Percentiles rank a stretch among this genome's conserved stretches.
These are phyloP conservation scores for Spisula subtruncata DNA, from an alignment of 2,888 invertebrate genomes.

Conservation along the genomic window DNA sequence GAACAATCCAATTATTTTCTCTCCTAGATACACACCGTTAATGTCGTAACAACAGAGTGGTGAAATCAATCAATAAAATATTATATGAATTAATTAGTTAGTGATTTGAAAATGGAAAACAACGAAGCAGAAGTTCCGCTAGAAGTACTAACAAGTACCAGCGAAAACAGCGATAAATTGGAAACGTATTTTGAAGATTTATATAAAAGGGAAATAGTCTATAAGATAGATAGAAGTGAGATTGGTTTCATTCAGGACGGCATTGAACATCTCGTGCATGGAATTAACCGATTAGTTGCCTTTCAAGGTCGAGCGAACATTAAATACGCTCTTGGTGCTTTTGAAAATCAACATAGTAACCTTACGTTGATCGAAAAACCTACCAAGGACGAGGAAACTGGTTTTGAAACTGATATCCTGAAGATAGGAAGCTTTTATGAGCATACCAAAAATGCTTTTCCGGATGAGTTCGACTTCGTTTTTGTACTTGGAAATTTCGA, in stretches of 20 bases:
- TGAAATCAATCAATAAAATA: no score
- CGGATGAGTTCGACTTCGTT: neutral
- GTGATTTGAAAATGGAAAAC: neutral
- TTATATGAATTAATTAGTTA: no score
- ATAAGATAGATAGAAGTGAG: neutral
- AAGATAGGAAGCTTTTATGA: constrained; percentile 2
- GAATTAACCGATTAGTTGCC: neutral
- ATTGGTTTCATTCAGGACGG: constrained; percentile 13
- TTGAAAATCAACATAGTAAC: neutral
- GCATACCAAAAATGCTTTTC: neutral
- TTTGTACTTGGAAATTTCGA: neutral
- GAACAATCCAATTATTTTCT: no score
- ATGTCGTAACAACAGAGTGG: no score
- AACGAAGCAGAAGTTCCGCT: neutral
- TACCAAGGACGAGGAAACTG: neutral
- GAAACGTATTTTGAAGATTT: neutral
- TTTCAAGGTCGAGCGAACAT: neutral
- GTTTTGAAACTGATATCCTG: constrained; percentile 12
- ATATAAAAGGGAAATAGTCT: neutral
- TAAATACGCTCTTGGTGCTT: neutral
- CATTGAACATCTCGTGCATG: neutral
- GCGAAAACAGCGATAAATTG: neutral
- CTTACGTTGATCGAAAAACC: neutral
- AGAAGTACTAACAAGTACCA: neutral
- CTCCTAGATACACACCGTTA: no score